Percentiles rank a stretch among this genome's conserved stretches.
phyloP scores from a whole-genome alignment of 2,113 vertebrate species.

The Chionodraco myersi region DNA sequence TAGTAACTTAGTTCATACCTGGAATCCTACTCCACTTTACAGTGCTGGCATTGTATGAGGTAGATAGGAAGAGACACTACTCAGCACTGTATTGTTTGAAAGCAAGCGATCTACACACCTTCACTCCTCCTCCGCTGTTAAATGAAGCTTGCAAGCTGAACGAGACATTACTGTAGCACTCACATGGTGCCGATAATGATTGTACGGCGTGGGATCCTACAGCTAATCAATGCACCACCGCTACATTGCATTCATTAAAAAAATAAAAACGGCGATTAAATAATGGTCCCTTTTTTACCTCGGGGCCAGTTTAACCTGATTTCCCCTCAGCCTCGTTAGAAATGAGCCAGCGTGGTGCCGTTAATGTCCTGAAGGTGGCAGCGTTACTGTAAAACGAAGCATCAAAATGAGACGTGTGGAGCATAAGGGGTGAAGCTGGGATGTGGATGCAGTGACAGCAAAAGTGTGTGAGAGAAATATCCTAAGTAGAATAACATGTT shows the following conservation, averaged over 20 bases:
- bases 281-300: constrained; percentile 54
- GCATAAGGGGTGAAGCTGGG: not conserved
- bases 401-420: not conserved
- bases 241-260: constrained; percentile 38
- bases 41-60: constrained; percentile 75
- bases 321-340: constrained; percentile 30
- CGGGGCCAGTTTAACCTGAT: constrained; percentile 46
- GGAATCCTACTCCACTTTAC: constrained; percentile 48
- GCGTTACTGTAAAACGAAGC: constrained; percentile 20
- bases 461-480: not conserved
- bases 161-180: constrained; percentile 35
- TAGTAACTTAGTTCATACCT: constrained; percentile 20
- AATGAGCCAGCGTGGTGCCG: constrained; percentile 15
- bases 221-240: constrained; percentile 41
- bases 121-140: too few species aligned
- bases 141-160: constrained; percentile 26
- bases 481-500: not conserved
- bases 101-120: constrained; percentile 13
- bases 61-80: constrained; percentile 77
- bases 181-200: constrained; percentile 45
- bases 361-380: constrained; percentile 52
- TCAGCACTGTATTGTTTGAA: constrained; percentile 51
- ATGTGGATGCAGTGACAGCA: constrained; percentile 7
- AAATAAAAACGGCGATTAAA: constrained; percentile 50
- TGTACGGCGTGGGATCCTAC: constrained; percentile 37